These are phyloP conservation scores for Oceanodroma tethys DNA, from an alignment of 2,113 vertebrate genomes.

Conservation along the genomic window DNA sequence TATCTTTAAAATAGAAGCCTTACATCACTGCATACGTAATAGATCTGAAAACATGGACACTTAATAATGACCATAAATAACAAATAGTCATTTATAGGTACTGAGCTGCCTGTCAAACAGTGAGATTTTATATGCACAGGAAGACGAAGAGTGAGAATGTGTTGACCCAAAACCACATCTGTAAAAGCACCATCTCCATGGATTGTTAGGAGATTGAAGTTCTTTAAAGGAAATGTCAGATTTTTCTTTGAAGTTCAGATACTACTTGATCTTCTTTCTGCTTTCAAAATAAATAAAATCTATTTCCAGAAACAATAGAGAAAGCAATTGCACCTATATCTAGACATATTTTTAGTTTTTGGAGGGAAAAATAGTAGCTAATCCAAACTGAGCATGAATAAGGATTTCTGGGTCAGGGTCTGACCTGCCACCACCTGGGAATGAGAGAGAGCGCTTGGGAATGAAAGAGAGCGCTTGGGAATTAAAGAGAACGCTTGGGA, in stretches of 20 bases:
- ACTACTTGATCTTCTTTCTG: background rate
- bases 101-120: background rate
- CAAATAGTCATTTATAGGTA: background rate
- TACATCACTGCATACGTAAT: slow-evolving; percentile 51
- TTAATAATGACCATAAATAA: slow-evolving; percentile 31
- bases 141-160: background rate
- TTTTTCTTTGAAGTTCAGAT: background rate
- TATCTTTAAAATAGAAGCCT: slow-evolving; percentile 52
- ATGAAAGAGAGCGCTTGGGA: too few relatives aligned
- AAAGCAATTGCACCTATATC: background rate
- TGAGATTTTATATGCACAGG: background rate
- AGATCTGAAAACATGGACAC: background rate
- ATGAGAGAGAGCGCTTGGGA: background rate
- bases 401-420: background rate
- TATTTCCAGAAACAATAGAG: background rate
- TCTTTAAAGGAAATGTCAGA: background rate
- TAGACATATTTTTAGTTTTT: background rate
- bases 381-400: background rate
- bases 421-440: accelerated
- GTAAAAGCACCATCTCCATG: background rate
- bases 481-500: background rate
- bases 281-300: background rate
- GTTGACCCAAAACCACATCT: background rate
- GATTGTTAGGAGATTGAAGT: background rate
- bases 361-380: background rate